Evolutionary conservation across 2,797 vertebrate genomes (phyloP).

Genomic region (Cossypha heuglini): DNA sequence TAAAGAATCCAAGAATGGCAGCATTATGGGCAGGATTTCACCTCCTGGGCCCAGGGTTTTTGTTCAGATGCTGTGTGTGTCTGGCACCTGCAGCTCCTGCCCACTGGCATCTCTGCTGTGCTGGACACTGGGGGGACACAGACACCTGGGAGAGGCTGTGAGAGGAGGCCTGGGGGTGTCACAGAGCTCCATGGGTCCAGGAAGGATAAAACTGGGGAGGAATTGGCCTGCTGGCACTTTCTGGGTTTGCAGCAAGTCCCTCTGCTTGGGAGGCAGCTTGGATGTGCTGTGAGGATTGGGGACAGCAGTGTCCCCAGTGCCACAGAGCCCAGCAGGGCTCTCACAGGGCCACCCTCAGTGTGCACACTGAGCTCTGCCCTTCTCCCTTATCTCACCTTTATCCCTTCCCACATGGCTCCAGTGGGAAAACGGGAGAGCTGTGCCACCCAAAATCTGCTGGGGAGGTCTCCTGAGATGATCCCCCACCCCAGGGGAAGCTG

Average conservation of each 20-base stretch:
- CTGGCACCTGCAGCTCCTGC: background rate
- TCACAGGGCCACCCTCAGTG: background rate
- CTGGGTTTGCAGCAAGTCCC: background rate
- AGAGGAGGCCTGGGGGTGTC: background rate
- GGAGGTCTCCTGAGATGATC: background rate
- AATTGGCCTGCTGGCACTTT: background rate
- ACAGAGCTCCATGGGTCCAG: background rate
- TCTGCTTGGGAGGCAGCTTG: background rate
- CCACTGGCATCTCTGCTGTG: background rate
- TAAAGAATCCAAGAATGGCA: background rate
- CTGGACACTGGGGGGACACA: background rate
- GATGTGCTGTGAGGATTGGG: background rate
- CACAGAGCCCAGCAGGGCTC: background rate
- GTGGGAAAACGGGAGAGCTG: background rate
- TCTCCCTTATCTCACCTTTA: background rate
- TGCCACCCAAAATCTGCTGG: background rate
- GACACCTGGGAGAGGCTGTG: background rate
- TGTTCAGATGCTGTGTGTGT: accelerated
- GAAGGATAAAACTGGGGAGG: background rate
- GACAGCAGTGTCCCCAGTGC: background rate
- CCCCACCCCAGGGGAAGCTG: background rate
- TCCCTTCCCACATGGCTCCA: background rate
- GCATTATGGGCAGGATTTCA: background rate
- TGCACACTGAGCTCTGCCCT: background rate
- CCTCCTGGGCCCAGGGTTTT: background rate